These are phyloP conservation scores for Anastrepha obliqua DNA, from an alignment of 1,140 invertebrate species.

Conservation along the genomic window DNA sequence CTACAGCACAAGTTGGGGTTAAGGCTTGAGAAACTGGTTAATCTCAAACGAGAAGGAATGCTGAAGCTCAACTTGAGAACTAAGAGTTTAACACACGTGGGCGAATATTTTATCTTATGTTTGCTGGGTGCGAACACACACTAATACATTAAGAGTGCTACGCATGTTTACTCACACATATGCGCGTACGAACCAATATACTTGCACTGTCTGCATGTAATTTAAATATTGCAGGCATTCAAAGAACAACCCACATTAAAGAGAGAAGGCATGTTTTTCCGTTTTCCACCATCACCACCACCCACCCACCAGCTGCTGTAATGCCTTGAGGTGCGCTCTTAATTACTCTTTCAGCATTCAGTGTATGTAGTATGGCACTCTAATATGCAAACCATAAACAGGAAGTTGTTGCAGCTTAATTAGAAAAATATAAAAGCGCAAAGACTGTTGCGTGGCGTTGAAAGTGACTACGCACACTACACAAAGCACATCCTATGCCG, in stretches of 20 bases:
- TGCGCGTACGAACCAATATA: no score
- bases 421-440: conserved; percentile 33
- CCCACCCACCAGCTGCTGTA: background rate
- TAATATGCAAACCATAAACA: conserved; percentile 45
- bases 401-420: conserved; percentile 53
- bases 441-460: no score
- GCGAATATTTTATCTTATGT: no score
- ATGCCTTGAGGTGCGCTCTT: background rate
- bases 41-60: no score
- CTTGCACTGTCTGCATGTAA: no score
- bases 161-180: no score
- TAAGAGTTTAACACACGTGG: no score
- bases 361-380: conserved; percentile 42
- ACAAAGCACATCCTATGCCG: background rate
- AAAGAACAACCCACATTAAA: background rate
- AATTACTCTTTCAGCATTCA: conserved; percentile 25
- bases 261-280: background rate
- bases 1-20: no score
- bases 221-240: background rate
- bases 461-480: background rate
- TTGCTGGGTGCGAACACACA: no score
- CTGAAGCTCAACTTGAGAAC: no score
- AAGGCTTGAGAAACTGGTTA: no score
- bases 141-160: no score
- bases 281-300: background rate